These are phyloP conservation scores for Sphaerophoria taeniata DNA, from an alignment of 2,888 invertebrate species.

Conservation along the genomic window DNA sequence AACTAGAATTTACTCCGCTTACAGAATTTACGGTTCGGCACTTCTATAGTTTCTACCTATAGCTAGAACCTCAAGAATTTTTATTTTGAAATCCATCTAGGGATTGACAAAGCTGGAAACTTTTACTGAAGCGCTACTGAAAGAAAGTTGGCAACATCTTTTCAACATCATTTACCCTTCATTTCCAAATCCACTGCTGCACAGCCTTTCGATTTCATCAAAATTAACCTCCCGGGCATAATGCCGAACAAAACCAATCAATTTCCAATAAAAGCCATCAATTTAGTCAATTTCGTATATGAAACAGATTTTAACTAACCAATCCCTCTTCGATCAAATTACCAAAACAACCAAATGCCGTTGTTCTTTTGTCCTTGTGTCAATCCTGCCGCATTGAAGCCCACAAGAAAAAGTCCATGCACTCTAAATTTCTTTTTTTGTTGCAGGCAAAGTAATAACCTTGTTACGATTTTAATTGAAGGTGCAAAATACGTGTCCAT, in stretches of 20 bases:
- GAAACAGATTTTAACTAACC: constrained; percentile 70
- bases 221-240: constrained; percentile 24
- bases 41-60: too few species aligned
- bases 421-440: not conserved
- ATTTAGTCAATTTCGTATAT: constrained; percentile 71
- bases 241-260: constrained; percentile 64
- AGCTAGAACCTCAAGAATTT: too few species aligned
- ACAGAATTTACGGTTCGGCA: too few species aligned
- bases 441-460: constrained; percentile 78
- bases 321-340: constrained; percentile 44
- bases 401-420: constrained; percentile 31
- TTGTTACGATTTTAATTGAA: constrained; percentile 83
- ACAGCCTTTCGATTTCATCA: constrained; percentile 3
- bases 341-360: constrained; percentile 19
- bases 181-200: not conserved
- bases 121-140: too few species aligned
- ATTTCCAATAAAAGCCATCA: constrained; percentile 70
- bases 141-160: not conserved
- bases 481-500: constrained; percentile 78
- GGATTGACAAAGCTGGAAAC: too few species aligned
- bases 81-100: too few species aligned
- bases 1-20: too few species aligned
- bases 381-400: constrained; percentile 14
- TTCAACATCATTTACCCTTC: not conserved
- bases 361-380: not conserved